Conservation (phyloP, 1,140 invertebrate species). For the Drosophila micromelanica region DNA sequence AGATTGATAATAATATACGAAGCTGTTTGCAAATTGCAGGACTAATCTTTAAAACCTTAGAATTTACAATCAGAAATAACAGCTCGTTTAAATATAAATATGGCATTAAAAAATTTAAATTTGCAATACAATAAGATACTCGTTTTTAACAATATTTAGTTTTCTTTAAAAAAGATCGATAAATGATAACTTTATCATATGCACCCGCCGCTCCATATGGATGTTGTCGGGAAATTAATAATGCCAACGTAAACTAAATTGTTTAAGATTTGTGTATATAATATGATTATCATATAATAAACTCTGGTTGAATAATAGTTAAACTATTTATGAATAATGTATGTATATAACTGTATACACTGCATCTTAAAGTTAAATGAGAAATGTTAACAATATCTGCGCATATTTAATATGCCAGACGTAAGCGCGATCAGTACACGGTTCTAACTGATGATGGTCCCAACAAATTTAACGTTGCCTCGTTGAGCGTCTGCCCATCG, state of each 20-base stretch:
- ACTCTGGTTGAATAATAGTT: constrained; percentile 38
- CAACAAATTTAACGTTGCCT: constrained; percentile 52
- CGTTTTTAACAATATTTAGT: not conserved
- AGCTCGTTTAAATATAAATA: too few species aligned
- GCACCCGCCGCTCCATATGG: not conserved
- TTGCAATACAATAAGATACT: too few species aligned
- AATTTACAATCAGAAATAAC: too few species aligned
- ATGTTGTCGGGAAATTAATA: not conserved
- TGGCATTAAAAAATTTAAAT: too few species aligned
- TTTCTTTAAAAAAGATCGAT: not conserved
- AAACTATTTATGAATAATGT: constrained; percentile 44
- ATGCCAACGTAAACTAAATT: not conserved
- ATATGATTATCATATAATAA: constrained; percentile 10
- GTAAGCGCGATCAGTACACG: not conserved
- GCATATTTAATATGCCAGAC: constrained; percentile 51
- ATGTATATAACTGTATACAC: constrained; percentile 36
- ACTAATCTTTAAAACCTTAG: too few species aligned
- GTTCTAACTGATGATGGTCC: not conserved
- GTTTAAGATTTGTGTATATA: constrained; percentile 5
- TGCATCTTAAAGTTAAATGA: constrained; percentile 9
- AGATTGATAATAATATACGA: too few species aligned
- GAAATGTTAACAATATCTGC: constrained; percentile 30
- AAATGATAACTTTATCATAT: not conserved
- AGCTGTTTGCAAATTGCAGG: too few species aligned
- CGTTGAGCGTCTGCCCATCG: constrained; percentile 70